phyloP scores from a whole-genome alignment of 1,140 invertebrate genomes.

The Bombus waltoni region DNA sequence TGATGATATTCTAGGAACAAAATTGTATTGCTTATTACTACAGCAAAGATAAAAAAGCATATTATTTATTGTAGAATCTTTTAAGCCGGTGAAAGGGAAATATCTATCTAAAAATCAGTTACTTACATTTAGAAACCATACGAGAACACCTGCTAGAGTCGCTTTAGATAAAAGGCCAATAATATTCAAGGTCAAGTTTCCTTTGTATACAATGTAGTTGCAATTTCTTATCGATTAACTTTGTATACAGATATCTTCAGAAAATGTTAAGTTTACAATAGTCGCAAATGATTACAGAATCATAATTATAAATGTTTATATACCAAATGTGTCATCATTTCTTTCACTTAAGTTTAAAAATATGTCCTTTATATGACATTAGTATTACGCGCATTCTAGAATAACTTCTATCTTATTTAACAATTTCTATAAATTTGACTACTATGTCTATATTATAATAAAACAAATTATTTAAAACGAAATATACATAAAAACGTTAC shows the following conservation, averaged over 20 bases:
- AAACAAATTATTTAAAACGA: too few relatives aligned
- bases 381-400: too few relatives aligned
- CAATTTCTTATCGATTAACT: neutral
- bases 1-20: neutral
- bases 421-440: too few relatives aligned
- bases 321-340: neutral
- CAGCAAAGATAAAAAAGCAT: neutral
- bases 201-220: neutral
- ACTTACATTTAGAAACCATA: neutral
- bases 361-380: neutral
- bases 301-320: neutral
- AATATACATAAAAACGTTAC: too few relatives aligned
- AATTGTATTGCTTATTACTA: neutral
- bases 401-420: too few relatives aligned
- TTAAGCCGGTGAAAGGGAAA: neutral
- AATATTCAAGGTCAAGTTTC: conserved; percentile 16
- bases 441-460: too few relatives aligned
- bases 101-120: neutral
- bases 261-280: neutral
- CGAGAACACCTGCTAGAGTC: neutral
- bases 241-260: neutral
- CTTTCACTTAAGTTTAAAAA: neutral
- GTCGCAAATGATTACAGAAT: neutral
- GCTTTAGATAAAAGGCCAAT: neutral
- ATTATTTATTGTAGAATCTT: neutral